phyloP scores from a whole-genome alignment of 2,888 invertebrate genomes.

The Papilio protenor region DNA sequence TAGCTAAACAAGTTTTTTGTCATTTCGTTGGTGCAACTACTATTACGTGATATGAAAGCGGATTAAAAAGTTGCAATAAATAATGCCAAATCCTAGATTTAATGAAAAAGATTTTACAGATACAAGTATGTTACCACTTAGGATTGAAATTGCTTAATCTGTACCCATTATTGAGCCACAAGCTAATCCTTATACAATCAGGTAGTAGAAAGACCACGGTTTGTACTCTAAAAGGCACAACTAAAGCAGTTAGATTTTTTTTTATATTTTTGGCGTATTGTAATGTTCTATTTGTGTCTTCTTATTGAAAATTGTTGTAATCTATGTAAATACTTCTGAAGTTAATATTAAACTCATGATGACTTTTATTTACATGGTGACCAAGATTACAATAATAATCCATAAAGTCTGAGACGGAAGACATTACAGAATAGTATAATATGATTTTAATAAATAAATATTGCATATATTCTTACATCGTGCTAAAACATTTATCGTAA shows the following conservation, averaged over 20 bases:
- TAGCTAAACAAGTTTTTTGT: neutral
- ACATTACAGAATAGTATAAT: neutral
- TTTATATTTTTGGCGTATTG: neutral
- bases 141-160: neutral
- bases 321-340: neutral
- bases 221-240: neutral
- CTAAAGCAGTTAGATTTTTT: neutral
- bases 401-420: conserved; percentile 15
- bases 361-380: conserved; percentile 8
- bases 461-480: conserved; percentile 21
- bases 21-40: neutral
- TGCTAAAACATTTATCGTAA: conserved; percentile 7
- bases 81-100: neutral
- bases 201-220: neutral
- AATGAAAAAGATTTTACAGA: neutral
- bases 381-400: conserved; percentile 18
- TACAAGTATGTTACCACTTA: neutral
- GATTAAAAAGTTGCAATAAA: neutral
- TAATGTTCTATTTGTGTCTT: neutral
- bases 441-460: conserved; percentile 20
- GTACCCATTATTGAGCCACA: neutral
- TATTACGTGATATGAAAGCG: conserved; percentile 9
- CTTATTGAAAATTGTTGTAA: neutral
- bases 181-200: neutral
- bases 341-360: neutral